Conservation (phyloP, 2,888 invertebrate genomes). For the Mamestra brassicae region DNA sequence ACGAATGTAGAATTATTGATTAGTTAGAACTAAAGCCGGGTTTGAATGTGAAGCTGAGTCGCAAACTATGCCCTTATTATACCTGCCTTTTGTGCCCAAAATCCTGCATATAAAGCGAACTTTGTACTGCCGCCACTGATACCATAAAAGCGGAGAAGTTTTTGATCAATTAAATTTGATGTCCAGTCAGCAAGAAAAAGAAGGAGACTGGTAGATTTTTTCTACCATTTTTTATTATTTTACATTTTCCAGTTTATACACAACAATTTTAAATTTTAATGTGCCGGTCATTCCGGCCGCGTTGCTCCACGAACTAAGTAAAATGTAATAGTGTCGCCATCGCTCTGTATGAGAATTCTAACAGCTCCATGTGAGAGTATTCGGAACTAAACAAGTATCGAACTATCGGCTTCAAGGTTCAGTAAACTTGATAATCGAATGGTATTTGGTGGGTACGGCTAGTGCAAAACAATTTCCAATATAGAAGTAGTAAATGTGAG, state of each 20-base stretch:
- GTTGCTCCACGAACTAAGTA: not conserved
- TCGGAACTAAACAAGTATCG: constrained; percentile 15
- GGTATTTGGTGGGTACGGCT: not conserved
- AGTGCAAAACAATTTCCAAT: not conserved
- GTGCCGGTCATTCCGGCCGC: not conserved
- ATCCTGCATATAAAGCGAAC: no score
- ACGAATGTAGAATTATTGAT: no score
- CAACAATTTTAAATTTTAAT: not conserved
- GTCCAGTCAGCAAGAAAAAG: no score
- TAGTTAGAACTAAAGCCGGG: no score
- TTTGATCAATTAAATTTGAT: no score
- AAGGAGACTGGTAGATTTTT: no score
- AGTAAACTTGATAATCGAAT: constrained; percentile 31
- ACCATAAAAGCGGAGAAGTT: no score
- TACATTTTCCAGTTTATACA: not conserved
- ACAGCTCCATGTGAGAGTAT: constrained; percentile 13
- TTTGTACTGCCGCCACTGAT: no score
- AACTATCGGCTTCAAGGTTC: constrained; percentile 16
- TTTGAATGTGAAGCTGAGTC: no score
- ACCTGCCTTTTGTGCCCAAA: no score
- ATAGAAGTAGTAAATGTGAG: not conserved
- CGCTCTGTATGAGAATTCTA: constrained; percentile 1
- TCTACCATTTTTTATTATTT: not conserved
- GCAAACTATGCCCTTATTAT: no score
- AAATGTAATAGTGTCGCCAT: not conserved